phyloP scores from a whole-genome alignment of 2,797 vertebrate genomes.

The Telmatherina bonti region DNA sequence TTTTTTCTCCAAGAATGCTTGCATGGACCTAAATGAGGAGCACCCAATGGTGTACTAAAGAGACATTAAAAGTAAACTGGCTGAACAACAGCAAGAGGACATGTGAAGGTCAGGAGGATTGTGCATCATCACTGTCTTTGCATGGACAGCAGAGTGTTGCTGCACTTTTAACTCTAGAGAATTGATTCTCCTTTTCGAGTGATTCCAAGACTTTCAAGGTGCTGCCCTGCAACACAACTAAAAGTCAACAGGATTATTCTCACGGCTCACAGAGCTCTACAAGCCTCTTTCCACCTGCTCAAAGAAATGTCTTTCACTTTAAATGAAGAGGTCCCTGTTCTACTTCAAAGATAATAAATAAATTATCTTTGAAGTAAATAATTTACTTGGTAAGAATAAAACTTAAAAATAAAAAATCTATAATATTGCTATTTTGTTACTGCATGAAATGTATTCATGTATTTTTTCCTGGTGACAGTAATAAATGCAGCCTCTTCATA shows the following conservation, averaged over 20 bases:
- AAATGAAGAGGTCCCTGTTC: slow-evolving; percentile 7
- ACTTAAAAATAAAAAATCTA: slow-evolving; percentile 1
- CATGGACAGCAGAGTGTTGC: slow-evolving; percentile 74
- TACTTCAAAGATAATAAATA: slow-evolving; percentile 12
- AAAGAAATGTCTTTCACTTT: slow-evolving; percentile 25
- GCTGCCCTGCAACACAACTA: slow-evolving; percentile 47
- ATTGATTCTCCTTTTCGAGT: slow-evolving; percentile 71
- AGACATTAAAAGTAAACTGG: slow-evolving; percentile 68
- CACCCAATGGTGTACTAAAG: slow-evolving; percentile 22
- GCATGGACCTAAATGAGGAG: slow-evolving; percentile 17
- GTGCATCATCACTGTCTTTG: slow-evolving; percentile 70
- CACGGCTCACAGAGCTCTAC: slow-evolving; percentile 35
- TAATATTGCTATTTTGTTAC: background rate
- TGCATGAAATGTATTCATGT: background rate
- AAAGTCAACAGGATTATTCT: slow-evolving; percentile 67
- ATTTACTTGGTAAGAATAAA: slow-evolving; percentile 18
- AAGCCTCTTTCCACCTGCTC: slow-evolving; percentile 41
- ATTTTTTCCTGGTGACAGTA: background rate
- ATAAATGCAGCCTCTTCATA: slow-evolving; percentile 7
- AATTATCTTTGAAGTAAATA: too few species aligned
- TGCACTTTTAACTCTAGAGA: slow-evolving; percentile 74
- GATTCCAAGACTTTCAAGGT: slow-evolving; percentile 73
- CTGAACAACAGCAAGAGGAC: slow-evolving; percentile 72
- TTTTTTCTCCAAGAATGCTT: background rate
- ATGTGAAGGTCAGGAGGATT: slow-evolving; percentile 77